These are phyloP conservation scores for Manis crassicaudata DNA, from an alignment of 2,797 vertebrate species.

Conservation along the genomic window DNA sequence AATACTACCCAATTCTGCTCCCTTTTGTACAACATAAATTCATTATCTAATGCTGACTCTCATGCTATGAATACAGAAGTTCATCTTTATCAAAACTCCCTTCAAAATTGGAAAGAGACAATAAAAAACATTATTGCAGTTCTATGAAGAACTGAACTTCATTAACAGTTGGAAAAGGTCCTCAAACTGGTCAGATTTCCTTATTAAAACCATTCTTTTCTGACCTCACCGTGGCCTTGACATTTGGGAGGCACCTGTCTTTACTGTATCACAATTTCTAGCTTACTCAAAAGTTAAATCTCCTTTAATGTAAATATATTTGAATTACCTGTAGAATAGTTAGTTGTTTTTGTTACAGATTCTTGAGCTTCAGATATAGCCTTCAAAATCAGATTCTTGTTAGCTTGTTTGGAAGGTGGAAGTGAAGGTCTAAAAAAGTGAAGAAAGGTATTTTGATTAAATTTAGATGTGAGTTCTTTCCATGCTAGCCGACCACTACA, in stretches of 20 bases:
- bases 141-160: constrained; percentile 11
- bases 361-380: constrained; percentile 99
- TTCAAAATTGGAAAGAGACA: neutral
- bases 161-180: neutral
- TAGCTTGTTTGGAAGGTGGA: constrained; percentile 97
- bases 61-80: constrained; percentile 6
- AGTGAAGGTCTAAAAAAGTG: constrained; percentile 92
- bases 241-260: neutral
- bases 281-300: neutral
- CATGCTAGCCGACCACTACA: neutral
- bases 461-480: constrained; percentile 29
- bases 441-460: constrained; percentile 37
- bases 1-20: neutral
- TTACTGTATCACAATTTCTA: neutral
- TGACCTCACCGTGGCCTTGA: neutral
- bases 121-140: neutral
- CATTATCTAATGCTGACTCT: neutral
- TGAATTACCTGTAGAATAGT: constrained; percentile 90
- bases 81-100: neutral
- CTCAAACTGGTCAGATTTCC: neutral
- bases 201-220: constrained; percentile 21
- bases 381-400: constrained; percentile 98
- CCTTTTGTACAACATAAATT: neutral
- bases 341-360: constrained; percentile 96
- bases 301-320: constrained; percentile 44